Evolutionary conservation across 2,888 invertebrate species (phyloP).

Genomic region (Gari tellinella): DNA sequence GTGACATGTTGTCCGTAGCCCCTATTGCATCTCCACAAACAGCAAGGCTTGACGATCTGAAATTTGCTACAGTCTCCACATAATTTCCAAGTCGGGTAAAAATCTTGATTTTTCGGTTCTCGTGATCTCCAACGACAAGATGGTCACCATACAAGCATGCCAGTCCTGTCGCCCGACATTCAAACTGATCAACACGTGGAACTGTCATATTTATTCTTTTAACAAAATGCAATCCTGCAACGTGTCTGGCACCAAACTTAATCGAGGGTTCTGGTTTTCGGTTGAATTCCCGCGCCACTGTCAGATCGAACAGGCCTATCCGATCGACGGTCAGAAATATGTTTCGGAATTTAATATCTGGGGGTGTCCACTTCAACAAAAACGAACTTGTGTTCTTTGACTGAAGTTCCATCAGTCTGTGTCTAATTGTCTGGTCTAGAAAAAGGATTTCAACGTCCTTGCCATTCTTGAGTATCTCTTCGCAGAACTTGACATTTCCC

Average conservation of each 20-base stretch:
- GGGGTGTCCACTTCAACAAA: conserved; percentile 54
- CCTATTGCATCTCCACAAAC: conserved; percentile 53
- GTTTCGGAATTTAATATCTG: conserved; percentile 60
- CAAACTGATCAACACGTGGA: conserved; percentile 50
- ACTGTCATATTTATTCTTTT: conserved; percentile 50
- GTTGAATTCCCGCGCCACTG: conserved; percentile 32
- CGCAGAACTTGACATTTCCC: conserved; percentile 53
- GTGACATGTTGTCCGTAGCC: conserved; percentile 56
- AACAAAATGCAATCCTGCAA: conserved; percentile 52
- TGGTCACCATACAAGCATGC: conserved; percentile 42
- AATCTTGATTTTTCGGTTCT: conserved; percentile 61
- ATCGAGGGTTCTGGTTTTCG: conserved; percentile 40
- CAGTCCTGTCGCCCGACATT: conserved; percentile 59
- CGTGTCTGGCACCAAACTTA: conserved; percentile 50
- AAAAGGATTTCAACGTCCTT: conserved; percentile 62
- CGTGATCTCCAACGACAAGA: conserved; percentile 58
- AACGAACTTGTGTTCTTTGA: conserved; percentile 33
- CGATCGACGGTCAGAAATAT: conserved; percentile 57
- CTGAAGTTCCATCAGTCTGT: conserved; percentile 42
- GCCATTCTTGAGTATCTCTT: conserved; percentile 50
- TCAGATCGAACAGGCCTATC: conserved; percentile 62
- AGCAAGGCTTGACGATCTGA: conserved; percentile 53
- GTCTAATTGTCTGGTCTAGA: conserved; percentile 46
- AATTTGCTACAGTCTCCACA: conserved; percentile 46
- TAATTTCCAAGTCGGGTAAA: conserved; percentile 51